Base-by-base conservation (phyloP, 1,140 invertebrate genomes). In the Eciton burchellii region DNA sequence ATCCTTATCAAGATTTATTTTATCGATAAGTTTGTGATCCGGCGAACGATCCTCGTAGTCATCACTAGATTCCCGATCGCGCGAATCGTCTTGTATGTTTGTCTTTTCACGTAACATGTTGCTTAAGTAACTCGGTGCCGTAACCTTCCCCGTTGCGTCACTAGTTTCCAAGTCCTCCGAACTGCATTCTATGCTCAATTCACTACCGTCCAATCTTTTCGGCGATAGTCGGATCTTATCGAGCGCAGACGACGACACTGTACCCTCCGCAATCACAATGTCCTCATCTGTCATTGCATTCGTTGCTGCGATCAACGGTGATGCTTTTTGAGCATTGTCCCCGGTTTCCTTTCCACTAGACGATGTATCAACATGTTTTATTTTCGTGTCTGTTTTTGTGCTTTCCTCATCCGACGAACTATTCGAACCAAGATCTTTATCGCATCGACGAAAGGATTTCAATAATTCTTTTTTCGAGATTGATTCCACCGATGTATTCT, bases 401-500 rank as follows among this genome's bases (percentile, higher is more conserved):
- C 21, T 19, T 57, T 88, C 84, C 21, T 84, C 82, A 0, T 84
- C 63, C 4, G 66, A 65, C 1, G 68, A 74, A 12, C 70, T 70
- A 1, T 81, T 49, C 24, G 35, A 57, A 49, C 14, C 14, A 16
- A 45, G 3, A 0, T 54, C 24, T 14, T 72, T 24, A 14, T 26
- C 43, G 11, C 45, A 0, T 62, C 57, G 8, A 35, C 62, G 63
- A 19, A 59, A 21, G 0, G 70, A 21, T 41, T 70, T 81, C 57
- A 88, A 79, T 0, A 74, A 65, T 6, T 89, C 84, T 52, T 90
- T 87, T 6, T 90, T 54, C 1, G 45, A 16, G 21, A 45, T 66
- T 3, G 47, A 8, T 9, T 79, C 63, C 2, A 87, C 14, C 81
- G 83, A 3, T 89, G 85, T 12, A 84, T 84, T 66, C 71, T 89